Evolutionary conservation across 2,113 vertebrate species (phyloP), one percentile per base, ranked within the genome.

Genomic region (Amphiprion percula): DNA sequence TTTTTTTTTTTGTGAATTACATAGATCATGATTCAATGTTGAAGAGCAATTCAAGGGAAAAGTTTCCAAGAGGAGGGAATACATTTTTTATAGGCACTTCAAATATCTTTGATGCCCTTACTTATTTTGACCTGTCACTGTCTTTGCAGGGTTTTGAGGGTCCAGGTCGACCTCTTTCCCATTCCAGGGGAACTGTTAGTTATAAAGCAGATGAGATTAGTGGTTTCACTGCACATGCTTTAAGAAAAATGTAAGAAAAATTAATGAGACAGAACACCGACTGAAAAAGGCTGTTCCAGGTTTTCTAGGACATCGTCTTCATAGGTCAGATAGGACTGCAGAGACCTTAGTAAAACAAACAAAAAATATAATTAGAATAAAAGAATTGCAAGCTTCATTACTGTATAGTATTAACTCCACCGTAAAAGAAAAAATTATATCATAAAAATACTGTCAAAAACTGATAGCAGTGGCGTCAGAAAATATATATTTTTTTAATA

Each of bases 121-220:
- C 94, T 85, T 94, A 64, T 94, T 95, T n/a, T 74, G 76, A 74
- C 58, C 7, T 15, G 92, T 95, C 75, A 95, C 68, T 0, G 15
- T 11, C 55, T 91, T 93, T 6, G 1, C 84, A 46, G 90, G 89
- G n/a, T 89, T 74, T 33, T 79, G 1, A 1, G 91, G 87, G 83
- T 94, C 92, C 53, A 95, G 74, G 11, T 91, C 90, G 10, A 95
- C 87, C 0, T 73, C 0, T 59, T 0, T 72, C 0, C 49, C 66
- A 30, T 89, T 72, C 92, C 93, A 97, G 8, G 0, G 14, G 2
- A 96, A 82, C 96, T 92, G 71, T 63, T 39, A 2, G 93, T 78
- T 93, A 68, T 54, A 44, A 41, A n/a, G 33, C 17, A 70, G 7
- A 58, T 10, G 1, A 70, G 4, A 12, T 44, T 8, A 46, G 16